Evolutionary conservation across 2,113 vertebrate species (phyloP).

Genomic region (Microcebus murinus): DNA sequence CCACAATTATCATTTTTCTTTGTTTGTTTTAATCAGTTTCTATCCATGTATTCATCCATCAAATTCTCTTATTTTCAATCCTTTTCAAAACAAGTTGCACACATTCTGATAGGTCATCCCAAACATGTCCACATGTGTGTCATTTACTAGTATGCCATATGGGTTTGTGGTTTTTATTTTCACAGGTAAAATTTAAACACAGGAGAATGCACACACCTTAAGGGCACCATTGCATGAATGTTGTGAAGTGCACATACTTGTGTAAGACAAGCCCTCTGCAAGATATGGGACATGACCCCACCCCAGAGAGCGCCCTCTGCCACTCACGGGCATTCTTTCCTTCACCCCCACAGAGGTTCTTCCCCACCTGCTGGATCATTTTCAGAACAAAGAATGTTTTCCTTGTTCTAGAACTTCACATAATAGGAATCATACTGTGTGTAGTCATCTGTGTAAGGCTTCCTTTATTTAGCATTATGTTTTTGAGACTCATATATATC

Average conservation of each 20-base stretch:
- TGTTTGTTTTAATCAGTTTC: neutral
- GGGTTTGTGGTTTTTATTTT: neutral
- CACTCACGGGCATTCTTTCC: too few species aligned
- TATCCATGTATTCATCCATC: neutral
- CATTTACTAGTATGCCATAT: too few species aligned
- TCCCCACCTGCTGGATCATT: neutral
- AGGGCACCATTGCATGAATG: too few species aligned
- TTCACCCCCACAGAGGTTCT: neutral
- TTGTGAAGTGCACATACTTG: neutral
- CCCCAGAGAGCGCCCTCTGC: rapidly evolving
- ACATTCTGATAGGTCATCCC: neutral
- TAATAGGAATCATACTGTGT: neutral
- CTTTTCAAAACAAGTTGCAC: neutral
- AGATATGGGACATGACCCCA: neutral
- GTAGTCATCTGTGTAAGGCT: neutral
- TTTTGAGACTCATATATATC: neutral
- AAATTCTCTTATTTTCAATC: neutral
- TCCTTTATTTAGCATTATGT: neutral
- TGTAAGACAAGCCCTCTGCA: neutral
- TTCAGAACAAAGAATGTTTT: neutral
- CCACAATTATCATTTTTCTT: neutral
- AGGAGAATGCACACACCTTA: neutral
- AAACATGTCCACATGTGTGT: neutral
- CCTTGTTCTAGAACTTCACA: neutral
- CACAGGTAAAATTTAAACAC: neutral